These are phyloP conservation scores for Trachops cirrhosus DNA, from an alignment of 2,797 vertebrate genomes.

Conservation along the genomic window DNA sequence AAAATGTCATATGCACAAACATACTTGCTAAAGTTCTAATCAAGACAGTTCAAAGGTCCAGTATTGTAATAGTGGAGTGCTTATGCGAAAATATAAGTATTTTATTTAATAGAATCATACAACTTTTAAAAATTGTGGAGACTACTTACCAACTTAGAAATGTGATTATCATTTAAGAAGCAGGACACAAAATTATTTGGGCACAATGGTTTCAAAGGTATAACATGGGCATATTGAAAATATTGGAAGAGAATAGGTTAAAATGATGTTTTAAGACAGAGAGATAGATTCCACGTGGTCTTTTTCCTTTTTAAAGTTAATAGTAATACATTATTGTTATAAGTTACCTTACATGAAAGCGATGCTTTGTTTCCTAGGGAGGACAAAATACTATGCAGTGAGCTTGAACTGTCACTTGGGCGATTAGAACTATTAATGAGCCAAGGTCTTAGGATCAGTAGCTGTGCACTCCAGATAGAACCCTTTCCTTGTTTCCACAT, in stretches of 20 bases:
- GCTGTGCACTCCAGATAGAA: background rate
- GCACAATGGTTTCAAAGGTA: background rate
- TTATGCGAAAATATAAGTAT: constrained; percentile 12
- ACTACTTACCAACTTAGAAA: background rate
- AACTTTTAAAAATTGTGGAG: background rate
- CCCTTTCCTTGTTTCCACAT: background rate
- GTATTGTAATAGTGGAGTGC: background rate
- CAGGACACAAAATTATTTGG: background rate
- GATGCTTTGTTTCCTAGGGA: background rate
- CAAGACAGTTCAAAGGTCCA: background rate
- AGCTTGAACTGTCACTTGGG: background rate
- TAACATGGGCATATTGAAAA: constrained; percentile 7
- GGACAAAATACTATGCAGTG: background rate
- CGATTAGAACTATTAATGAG: background rate
- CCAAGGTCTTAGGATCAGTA: background rate
- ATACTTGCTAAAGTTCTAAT: background rate
- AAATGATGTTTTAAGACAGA: constrained; percentile 32
- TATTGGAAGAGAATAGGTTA: background rate
- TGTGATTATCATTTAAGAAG: background rate
- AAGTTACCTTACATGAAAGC: background rate
- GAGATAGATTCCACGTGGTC: background rate
- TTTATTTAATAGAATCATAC: background rate
- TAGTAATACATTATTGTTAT: background rate
- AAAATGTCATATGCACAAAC: background rate
- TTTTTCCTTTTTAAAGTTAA: constrained; percentile 5